Evolutionary conservation across 2,888 invertebrate genomes (phyloP).

Genomic region (Tridacna crocea): DNA sequence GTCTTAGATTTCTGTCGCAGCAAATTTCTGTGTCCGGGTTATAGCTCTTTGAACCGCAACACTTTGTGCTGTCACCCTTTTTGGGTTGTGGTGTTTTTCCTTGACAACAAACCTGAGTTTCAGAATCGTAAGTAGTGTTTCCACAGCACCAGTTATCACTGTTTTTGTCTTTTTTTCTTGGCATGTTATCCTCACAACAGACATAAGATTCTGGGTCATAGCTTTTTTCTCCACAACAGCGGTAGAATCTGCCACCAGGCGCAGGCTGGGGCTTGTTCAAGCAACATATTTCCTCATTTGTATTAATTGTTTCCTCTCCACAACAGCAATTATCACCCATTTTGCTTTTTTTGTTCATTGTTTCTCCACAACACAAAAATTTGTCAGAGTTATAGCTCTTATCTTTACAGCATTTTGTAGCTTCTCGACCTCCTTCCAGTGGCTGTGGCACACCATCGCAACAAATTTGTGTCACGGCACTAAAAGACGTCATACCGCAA

Average conservation of each 20-base stretch:
- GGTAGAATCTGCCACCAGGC: slow-evolving; percentile 42
- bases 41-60: slow-evolving; percentile 41
- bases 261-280: slow-evolving; percentile 51
- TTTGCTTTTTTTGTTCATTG: slow-evolving; percentile 34
- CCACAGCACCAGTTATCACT: slow-evolving; percentile 58
- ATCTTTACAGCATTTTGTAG: slow-evolving; percentile 49
- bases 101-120: slow-evolving; percentile 50
- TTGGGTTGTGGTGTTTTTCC: slow-evolving; percentile 54
- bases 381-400: slow-evolving; percentile 43
- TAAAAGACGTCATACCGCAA: slow-evolving; percentile 49
- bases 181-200: slow-evolving; percentile 47
- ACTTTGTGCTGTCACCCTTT: slow-evolving; percentile 45
- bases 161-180: slow-evolving; percentile 32
- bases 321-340: slow-evolving; percentile 50
- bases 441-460: slow-evolving; percentile 42
- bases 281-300: slow-evolving; percentile 48
- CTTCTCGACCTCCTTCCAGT: slow-evolving; percentile 19
- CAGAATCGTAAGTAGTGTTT: slow-evolving; percentile 44
- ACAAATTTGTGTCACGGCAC: slow-evolving; percentile 46
- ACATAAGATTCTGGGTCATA: slow-evolving; percentile 48
- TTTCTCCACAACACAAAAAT: slow-evolving; percentile 48
- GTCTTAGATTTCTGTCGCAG: slow-evolving; percentile 39
- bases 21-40: slow-evolving; percentile 38
- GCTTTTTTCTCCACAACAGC: slow-evolving; percentile 51
- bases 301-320: slow-evolving; percentile 45